These are phyloP conservation scores for Xestobium rufovillosum DNA, from an alignment of 2,888 invertebrate genomes.

Conservation along the genomic window DNA sequence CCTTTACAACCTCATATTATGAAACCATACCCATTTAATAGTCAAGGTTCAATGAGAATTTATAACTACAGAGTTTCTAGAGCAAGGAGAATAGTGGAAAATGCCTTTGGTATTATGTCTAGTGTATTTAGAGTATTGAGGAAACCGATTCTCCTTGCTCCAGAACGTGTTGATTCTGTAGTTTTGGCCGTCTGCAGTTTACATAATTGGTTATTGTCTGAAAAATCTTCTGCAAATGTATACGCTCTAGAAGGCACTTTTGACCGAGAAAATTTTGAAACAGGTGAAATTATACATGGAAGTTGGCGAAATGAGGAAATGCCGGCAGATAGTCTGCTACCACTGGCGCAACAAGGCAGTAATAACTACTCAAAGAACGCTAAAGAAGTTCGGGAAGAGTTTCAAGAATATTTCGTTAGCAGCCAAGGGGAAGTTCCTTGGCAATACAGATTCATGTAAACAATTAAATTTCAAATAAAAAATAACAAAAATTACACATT, in stretches of 20 bases:
- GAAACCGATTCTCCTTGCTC: constrained; percentile 18
- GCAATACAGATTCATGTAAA: constrained; percentile 11
- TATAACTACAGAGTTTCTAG: constrained; percentile 18
- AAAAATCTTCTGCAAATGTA: constrained; percentile 16
- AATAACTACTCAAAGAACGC: no score
- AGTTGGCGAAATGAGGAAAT: constrained; percentile 9
- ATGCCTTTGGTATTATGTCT: constrained; percentile 20
- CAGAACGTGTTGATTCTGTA: constrained; percentile 17
- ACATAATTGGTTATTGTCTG: constrained; percentile 18
- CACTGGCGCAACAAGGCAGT: constrained; percentile 12
- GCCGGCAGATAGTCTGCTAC: constrained; percentile 7
- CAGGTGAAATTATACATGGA: constrained; percentile 14
- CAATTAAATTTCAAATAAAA: no score
- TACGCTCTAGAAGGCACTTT: constrained; percentile 19
- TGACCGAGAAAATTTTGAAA: constrained; percentile 18
- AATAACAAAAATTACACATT: no score
- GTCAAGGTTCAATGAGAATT: constrained; percentile 17
- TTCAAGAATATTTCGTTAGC: constrained; percentile 12
- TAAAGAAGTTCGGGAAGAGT: constrained; percentile 8
- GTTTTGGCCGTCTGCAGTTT: constrained; percentile 18
- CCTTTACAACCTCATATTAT: constrained; percentile 18
- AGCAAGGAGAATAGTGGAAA: constrained; percentile 17
- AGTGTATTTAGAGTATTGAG: constrained; percentile 18
- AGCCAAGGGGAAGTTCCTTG: constrained; percentile 11
- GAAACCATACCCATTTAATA: constrained; percentile 17